phyloP scores from a whole-genome alignment of 2,888 invertebrate genomes.

The Apodemia duryi region DNA sequence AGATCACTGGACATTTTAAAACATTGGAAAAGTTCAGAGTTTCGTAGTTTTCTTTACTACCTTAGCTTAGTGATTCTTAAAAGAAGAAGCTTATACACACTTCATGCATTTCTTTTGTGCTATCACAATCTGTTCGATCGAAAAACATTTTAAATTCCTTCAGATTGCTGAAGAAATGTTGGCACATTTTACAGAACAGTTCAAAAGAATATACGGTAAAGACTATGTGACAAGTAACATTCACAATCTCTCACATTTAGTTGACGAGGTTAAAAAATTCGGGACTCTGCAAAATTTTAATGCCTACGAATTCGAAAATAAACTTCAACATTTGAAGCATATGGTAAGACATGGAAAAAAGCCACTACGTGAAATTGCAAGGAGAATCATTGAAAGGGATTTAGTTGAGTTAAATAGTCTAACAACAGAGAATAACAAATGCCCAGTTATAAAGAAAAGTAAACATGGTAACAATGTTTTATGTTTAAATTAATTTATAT shows the following conservation, averaged over 20 bases:
- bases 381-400: conserved; percentile 15
- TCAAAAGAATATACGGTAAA: conserved; percentile 27
- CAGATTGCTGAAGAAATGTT: conserved; percentile 27
- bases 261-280: too few relatives aligned
- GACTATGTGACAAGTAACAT: conserved; percentile 30
- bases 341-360: too few relatives aligned
- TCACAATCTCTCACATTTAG: conserved; percentile 23
- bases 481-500: neutral
- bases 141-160: conserved; percentile 23
- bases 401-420: conserved; percentile 13
- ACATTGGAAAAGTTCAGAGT: conserved; percentile 31
- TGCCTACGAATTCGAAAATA: too few relatives aligned
- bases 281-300: too few relatives aligned
- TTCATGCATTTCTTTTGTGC: conserved; percentile 22
- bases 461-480: neutral
- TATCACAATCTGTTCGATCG: conserved; percentile 30
- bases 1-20: conserved; percentile 23
- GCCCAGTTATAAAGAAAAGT: conserved; percentile 15
- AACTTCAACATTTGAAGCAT: too few relatives aligned
- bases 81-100: too few relatives aligned
- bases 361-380: neutral
- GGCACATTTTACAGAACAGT: conserved; percentile 27
- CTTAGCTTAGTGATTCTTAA: conserved; percentile 30
- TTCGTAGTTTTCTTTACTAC: conserved; percentile 30
- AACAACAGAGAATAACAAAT: conserved; percentile 15